Base-by-base conservation (phyloP, 2,113 vertebrate genomes). In the Elaphurus davidianus region DNA sequence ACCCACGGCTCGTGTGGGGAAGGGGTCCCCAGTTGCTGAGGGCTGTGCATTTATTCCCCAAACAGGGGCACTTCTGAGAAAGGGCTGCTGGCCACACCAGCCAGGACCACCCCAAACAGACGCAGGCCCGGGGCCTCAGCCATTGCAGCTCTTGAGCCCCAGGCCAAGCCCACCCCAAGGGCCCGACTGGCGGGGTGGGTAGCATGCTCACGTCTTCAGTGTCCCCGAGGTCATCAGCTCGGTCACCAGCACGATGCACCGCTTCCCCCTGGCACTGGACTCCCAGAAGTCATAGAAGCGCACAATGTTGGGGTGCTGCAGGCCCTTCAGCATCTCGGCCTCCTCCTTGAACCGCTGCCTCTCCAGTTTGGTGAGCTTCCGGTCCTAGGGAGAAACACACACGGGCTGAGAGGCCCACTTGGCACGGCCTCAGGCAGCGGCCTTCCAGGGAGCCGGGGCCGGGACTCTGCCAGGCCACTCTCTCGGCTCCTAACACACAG, bases 261-360 rank as follows among this genome's bases (percentile, higher is more conserved):
- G 99, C 97, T 99, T 99, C 78, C 99, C 99, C 99, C 99, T 99
- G 23, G 99, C 99, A 8, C 99, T 99, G 81, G 99, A 99, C 97
- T 99, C 99, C 99, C 99, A 99, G 98, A 99, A 99, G 98, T 99
- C 99, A 36, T 99, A 99, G 98, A 99, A 99, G 17, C 99, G 99
- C 96, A 99, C 99, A 0, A 99, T 99, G 98, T 99, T 99, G 87
- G 99, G 99, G 96, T 99, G 99, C 98, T 99, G 99, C 28, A 99
- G 99, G 83, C 99, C 99, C 98, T 99, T 99, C 74, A 99, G 97
- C 99, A 99, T 99, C 97, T 99, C 99, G 0, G 99, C 99, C 98
- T 99, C 99, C 97, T 99, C 99, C 97, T 99, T 99, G 99, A 99
- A 99, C 52, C 99, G 98, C 98, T 99, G 99, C 67, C 99, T 98